Evolutionary conservation across 2,797 vertebrate genomes (phyloP).

Genomic region (Danionella dracula): DNA sequence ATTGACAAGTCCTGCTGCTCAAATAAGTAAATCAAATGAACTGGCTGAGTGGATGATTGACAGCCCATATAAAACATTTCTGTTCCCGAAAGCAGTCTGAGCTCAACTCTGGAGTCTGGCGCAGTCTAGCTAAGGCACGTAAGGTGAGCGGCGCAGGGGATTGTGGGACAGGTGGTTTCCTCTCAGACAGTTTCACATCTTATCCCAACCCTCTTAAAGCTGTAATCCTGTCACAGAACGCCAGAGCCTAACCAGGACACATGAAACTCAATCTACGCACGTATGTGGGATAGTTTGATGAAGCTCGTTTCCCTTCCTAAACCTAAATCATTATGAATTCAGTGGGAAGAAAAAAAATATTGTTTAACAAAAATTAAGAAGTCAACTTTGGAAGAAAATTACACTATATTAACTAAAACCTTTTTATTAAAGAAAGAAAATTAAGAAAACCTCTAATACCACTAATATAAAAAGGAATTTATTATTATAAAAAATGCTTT

Average conservation of each 20-base stretch:
- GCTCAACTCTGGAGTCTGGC: not conserved
- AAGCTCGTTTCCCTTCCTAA: no score
- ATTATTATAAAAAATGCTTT: no score
- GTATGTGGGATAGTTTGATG: no score
- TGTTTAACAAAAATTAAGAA: no score
- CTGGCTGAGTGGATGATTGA: not conserved
- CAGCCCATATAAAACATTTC: not conserved
- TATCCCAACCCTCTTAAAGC: slow-evolving; percentile 19
- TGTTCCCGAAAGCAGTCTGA: not conserved
- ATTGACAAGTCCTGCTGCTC: not conserved
- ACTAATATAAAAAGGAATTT: no score
- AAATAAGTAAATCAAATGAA: slow-evolving; percentile 1
- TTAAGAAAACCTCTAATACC: no score
- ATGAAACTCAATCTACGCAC: no score
- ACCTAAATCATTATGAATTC: no score
- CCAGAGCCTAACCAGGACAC: slow-evolving; percentile 1
- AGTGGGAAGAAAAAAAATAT: no score
- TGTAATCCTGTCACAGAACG: slow-evolving; percentile 24
- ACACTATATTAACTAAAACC: no score
- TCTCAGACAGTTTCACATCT: slow-evolving; percentile 10
- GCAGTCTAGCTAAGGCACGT: not conserved
- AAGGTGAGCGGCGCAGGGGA: not conserved
- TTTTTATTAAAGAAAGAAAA: no score
- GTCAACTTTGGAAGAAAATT: no score
- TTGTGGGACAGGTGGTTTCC: not conserved